Conservation (phyloP, 2,888 invertebrate genomes). For the Meteorus colon region DNA sequence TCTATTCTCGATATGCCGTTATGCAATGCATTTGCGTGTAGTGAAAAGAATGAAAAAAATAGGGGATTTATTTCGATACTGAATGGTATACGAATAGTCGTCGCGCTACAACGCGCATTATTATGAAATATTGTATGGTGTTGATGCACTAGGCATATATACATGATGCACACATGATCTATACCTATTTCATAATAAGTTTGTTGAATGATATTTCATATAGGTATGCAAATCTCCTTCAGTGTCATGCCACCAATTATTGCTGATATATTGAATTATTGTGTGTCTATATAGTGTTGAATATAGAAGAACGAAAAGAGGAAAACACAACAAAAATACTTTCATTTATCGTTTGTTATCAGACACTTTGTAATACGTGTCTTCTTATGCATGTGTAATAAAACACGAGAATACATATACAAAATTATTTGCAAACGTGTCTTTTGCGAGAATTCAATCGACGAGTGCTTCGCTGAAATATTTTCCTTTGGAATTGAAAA, state of each 20-base stretch:
- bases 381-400: background rate
- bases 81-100: constrained; percentile 11
- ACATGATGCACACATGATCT: constrained; percentile 13
- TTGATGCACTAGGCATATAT: constrained; percentile 14
- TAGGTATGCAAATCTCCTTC: background rate
- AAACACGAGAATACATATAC: background rate
- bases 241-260: background rate
- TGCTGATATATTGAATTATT: constrained; percentile 13
- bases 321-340: background rate
- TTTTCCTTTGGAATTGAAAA: background rate
- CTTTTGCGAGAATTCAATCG: background rate
- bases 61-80: constrained; percentile 23
- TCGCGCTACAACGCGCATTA: constrained; percentile 37
- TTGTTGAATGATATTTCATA: constrained; percentile 31
- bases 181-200: constrained; percentile 6
- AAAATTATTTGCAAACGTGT: constrained; percentile 7
- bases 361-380: constrained; percentile 1
- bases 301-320: background rate
- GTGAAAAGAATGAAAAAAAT: constrained; percentile 21
- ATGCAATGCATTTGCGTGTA: constrained; percentile 28
- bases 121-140: constrained; percentile 32
- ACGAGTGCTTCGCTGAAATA: background rate
- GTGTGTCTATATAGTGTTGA: background rate
- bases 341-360: constrained; percentile 3
- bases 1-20: constrained; percentile 38